phyloP scores from a whole-genome alignment of 2,797 vertebrate species.

The Bufotes viridis region DNA sequence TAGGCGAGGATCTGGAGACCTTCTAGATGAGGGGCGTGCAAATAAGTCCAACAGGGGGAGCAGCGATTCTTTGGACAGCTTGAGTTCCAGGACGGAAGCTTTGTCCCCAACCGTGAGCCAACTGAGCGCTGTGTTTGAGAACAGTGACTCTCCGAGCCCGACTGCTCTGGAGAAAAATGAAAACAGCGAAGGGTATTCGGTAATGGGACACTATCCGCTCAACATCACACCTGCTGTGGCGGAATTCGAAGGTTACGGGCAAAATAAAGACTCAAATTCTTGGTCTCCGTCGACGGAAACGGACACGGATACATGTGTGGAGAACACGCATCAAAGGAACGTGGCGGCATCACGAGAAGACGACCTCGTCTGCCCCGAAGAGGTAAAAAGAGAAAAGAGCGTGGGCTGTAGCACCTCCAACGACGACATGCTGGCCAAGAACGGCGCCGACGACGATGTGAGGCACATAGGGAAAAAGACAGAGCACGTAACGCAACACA shows the following conservation, averaged over 20 bases:
- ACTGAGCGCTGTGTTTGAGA: slow-evolving; percentile 96
- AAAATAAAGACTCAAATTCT: slow-evolving; percentile 72
- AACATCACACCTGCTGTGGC: slow-evolving; percentile 71
- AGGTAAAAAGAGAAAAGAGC: slow-evolving; percentile 67
- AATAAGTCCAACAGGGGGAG: slow-evolving; percentile 91
- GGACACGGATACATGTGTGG: slow-evolving; percentile 56
- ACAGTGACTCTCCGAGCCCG: slow-evolving; percentile 77
- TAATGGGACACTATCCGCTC: slow-evolving; percentile 77
- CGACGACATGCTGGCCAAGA: slow-evolving; percentile 28
- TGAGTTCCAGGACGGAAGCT: slow-evolving; percentile 93
- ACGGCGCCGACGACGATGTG: slow-evolving; percentile 58
- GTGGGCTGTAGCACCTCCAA: slow-evolving; percentile 56
- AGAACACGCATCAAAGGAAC: slow-evolving; percentile 66
- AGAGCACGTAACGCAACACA: slow-evolving; percentile 60
- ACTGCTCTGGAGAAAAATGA: slow-evolving; percentile 73
- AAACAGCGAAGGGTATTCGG: slow-evolving; percentile 81
- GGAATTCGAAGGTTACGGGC: slow-evolving; percentile 76
- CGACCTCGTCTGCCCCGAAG: slow-evolving; percentile 48
- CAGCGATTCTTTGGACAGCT: slow-evolving; percentile 93
- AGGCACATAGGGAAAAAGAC: slow-evolving; percentile 67
- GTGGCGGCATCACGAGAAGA: slow-evolving; percentile 61
- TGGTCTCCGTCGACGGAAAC: slow-evolving; percentile 72
- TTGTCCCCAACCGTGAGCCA: slow-evolving; percentile 96
- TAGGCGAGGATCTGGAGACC: slow-evolving; percentile 82
- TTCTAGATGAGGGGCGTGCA: slow-evolving; percentile 88